Conservation (phyloP, 64 coral and sea anemone species). For the Hydrozoanthus tunicans region DNA sequence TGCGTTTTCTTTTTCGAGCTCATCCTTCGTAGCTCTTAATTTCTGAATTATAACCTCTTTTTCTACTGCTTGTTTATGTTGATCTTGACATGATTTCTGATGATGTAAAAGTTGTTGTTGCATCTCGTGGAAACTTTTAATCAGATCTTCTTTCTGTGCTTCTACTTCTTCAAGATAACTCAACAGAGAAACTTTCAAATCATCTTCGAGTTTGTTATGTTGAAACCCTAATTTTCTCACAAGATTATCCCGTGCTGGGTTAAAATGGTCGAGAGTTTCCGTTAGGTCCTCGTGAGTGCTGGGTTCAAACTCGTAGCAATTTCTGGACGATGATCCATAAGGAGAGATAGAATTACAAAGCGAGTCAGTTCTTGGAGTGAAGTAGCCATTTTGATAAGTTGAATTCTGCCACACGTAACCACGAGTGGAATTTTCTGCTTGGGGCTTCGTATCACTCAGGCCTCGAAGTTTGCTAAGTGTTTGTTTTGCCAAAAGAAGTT, state of each 20-base stretch:
- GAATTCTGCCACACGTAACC: constrained; percentile 16
- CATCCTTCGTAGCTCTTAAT: constrained; percentile 65
- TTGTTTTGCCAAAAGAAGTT: constrained; percentile 62
- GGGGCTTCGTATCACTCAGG: constrained; percentile 44
- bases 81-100: constrained; percentile 78
- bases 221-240: constrained; percentile 71
- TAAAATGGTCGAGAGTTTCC: constrained; percentile 8
- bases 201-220: constrained; percentile 87
- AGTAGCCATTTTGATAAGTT: constrained; percentile 48
- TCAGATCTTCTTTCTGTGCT: constrained; percentile 84
- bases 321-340: not conserved
- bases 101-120: constrained; percentile 77
- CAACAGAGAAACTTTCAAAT: constrained; percentile 77
- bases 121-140: constrained; percentile 82
- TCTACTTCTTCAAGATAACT: constrained; percentile 88
- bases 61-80: constrained; percentile 65
- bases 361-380: not conserved
- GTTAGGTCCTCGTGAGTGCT: not conserved
- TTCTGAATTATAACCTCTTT: constrained; percentile 68
- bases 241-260: constrained; percentile 67
- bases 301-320: not conserved
- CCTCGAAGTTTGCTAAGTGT: constrained; percentile 50
- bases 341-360: not conserved
- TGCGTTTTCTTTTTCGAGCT: constrained; percentile 68
- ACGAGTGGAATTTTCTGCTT: constrained; percentile 6